Base-by-base conservation (phyloP, 92 coral and sea anemone species). In the Meandrina meandrites region DNA sequence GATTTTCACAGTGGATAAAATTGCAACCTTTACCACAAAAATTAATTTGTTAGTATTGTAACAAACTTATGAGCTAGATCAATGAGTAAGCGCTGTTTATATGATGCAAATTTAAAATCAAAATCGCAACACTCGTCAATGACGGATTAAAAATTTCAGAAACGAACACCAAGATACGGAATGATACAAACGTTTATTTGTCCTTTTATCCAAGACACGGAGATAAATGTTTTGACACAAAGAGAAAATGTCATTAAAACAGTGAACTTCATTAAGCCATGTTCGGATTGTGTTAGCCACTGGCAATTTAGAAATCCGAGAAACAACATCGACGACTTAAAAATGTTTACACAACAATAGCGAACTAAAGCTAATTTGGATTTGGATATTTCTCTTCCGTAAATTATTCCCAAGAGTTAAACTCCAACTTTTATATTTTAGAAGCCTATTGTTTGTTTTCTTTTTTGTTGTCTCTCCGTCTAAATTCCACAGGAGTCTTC, bases 261-360 rank as follows among this genome's bases (percentile, higher is more conserved):
- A 27, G 24, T 31, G 69, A 57, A 74, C 86, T 69, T 82, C 86
- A 34, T 74, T n/a, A 54, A 31, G 69, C 48, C n/a, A 54, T 74
- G 28, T 68, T 24, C 27, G 51, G 47, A 10, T 71, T 70, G 48
- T 8, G 82, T 34, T 10, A 28, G 35, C 37, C 36, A 78, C 57
- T 60, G 48, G 66, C 8, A 30, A 73, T 36, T 73, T 22, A 30
- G 68, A 51, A 48, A 81, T 57, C 82, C 54, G 74, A 22, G 17
- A 27, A 54, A 75, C 51, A 84, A 75, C 62, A 45, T 21, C 62
- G 66, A 47, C 48, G 66, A 57, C 82, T 76, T 64, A 76, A 85
- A 85, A 76, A 30, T 85, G 88, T 85, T 85, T 85, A 76, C 82
- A 76, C 40, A 76, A 30, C 75, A 77, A 60, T 51, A 76, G 75